Conservation (phyloP, 2,888 invertebrate genomes). For the Drosophila pseudotalamancana region DNA sequence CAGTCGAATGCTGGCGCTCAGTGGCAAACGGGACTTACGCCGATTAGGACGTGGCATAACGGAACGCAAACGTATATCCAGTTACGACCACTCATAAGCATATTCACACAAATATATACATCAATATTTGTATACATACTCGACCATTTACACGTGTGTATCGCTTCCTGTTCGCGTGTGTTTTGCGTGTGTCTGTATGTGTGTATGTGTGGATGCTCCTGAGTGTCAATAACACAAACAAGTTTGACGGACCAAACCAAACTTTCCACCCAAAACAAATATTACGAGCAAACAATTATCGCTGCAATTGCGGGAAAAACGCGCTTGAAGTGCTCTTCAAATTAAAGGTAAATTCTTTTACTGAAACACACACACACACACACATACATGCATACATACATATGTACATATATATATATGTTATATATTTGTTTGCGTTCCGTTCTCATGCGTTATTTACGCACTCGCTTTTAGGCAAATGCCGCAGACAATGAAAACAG, state of each 20-base stretch:
- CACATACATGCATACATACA: background rate
- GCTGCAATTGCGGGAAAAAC: constrained; percentile 31
- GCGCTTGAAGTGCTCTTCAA: background rate
- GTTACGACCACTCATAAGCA: background rate
- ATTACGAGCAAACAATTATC: constrained; percentile 34
- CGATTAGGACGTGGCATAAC: constrained; percentile 57
- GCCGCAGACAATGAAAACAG: constrained; percentile 53
- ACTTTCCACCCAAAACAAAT: constrained; percentile 17
- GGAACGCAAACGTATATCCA: constrained; percentile 1
- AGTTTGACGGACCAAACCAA: constrained; percentile 48
- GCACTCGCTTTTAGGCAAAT: constrained; percentile 36
- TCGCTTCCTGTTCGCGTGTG: constrained; percentile 31
- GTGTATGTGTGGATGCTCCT: constrained; percentile 42
- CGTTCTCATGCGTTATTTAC: constrained; percentile 49
- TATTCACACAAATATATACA: constrained; percentile 2
- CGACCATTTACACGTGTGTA: constrained; percentile 22
- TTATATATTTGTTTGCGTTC: background rate
- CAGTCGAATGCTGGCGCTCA: constrained; percentile 50
- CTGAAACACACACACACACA: background rate
- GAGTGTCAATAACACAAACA: constrained; percentile 69
- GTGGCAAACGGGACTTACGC: constrained; percentile 69
- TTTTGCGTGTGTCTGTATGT: constrained; percentile 11
- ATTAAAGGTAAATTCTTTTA: constrained; percentile 38
- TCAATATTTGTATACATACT: background rate
- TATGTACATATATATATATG: background rate